These are phyloP conservation scores for Lucilia cuprina DNA, from an alignment of 1,140 invertebrate species.

Conservation along the genomic window DNA sequence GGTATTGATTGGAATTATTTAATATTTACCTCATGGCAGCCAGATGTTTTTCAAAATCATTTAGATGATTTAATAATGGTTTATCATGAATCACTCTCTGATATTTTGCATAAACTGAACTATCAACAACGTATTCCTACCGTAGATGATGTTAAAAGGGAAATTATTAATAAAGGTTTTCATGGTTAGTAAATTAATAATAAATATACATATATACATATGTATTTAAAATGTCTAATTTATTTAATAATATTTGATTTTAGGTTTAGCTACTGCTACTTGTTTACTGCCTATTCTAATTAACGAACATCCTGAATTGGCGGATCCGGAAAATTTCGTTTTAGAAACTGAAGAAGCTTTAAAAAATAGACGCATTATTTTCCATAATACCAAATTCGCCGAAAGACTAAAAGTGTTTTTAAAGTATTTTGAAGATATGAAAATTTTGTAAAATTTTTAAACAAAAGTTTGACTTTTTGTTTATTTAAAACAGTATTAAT, in stretches of 20 bases:
- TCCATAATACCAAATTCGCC: slow-evolving; percentile 37
- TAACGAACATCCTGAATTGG: slow-evolving; percentile 39
- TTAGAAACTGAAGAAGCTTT: slow-evolving; percentile 39
- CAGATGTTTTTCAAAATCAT: slow-evolving; percentile 43
- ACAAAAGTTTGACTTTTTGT: too few species aligned
- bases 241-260: slow-evolving; percentile 21
- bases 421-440: slow-evolving; percentile 15
- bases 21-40: slow-evolving; percentile 39
- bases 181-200: slow-evolving; percentile 44
- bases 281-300: slow-evolving; percentile 40
- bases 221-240: too few species aligned
- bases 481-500: too few species aligned
- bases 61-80: slow-evolving; percentile 51
- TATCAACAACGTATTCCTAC: slow-evolving; percentile 58
- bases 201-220: background rate
- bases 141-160: slow-evolving; percentile 46
- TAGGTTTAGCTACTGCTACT: slow-evolving; percentile 37
- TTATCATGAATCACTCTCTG: slow-evolving; percentile 52
- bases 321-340: slow-evolving; percentile 40
- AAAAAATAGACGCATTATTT: slow-evolving; percentile 37
- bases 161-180: slow-evolving; percentile 44
- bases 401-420: slow-evolving; percentile 34
- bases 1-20: slow-evolving; percentile 44
- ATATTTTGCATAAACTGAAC: slow-evolving; percentile 51
- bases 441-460: slow-evolving; percentile 19